Percentiles rank a stretch among this genome's conserved stretches.
These are phyloP conservation scores for Channa maculata DNA, from an alignment of 2,113 vertebrate species.

Conservation along the genomic window DNA sequence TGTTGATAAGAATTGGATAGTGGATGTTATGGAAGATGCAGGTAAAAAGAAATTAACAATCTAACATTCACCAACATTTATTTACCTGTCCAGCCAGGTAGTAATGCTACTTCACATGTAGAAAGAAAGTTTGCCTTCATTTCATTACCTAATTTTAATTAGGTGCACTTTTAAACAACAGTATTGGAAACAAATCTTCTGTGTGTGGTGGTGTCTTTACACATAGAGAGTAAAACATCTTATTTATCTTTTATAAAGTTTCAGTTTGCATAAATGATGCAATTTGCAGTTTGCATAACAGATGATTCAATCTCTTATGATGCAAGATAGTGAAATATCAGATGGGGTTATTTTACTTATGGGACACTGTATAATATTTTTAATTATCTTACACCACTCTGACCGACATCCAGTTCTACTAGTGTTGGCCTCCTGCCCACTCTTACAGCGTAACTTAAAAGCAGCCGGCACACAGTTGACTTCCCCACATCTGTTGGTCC, in stretches of 20 bases:
- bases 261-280: not conserved
- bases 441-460: conserved; percentile 95
- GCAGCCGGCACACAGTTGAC: conserved; percentile 90
- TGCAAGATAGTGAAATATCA: too few species aligned
- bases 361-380: too few species aligned
- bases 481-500: conserved; percentile 97
- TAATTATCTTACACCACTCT: conserved; percentile 86
- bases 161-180: too few species aligned
- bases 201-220: not conserved
- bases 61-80: not conserved
- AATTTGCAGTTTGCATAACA: not conserved
- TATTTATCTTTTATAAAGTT: not conserved
- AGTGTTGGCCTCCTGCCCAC: conserved; percentile 95
- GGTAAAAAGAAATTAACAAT: not conserved
- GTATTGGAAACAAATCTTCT: not conserved
- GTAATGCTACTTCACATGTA: not conserved
- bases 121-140: not conserved
- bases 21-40: not conserved
- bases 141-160: too few species aligned
- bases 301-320: not conserved
- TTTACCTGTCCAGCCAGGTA: not conserved
- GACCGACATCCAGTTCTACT: conserved; percentile 96
- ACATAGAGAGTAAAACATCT: too few species aligned
- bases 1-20: not conserved
- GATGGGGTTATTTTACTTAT: too few species aligned